Base-by-base conservation (phyloP, 2,888 invertebrate genomes). In the Aproaerema taeniolella region DNA sequence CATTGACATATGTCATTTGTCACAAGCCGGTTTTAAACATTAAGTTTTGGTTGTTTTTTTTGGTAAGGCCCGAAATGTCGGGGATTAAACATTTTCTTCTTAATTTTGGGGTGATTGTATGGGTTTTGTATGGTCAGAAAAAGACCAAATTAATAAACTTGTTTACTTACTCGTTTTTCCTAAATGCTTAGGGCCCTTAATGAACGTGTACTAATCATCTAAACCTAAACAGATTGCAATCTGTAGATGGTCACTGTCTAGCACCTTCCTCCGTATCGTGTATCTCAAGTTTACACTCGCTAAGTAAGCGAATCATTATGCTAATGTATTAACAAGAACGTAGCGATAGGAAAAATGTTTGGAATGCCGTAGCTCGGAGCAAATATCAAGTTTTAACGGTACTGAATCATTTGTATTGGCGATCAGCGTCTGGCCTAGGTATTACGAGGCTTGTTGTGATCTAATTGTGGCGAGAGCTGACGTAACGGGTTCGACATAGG, bases 381-480 rank as follows among this genome's bases (percentile, higher is more conserved):
- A 73, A 73, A 75, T 71, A 76, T 66, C 67, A 47, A 63, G 66
- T 72, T 68, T 72, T 79, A 83, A 82, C 81, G 79, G 82, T 73
- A 74, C 66, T 71, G 65, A 74, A 75, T 74, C 70, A 72, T 74
- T 67, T 69, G 57, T 62, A 63, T 67, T 57, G 62, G 51, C 64
- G 60, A 72, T 68, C 70, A 67, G 66, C 65, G 72, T 72, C 75
- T 76, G 62, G 72, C 71, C 72, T 78, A 78, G 69, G 68, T 64
- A 72, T 65, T 67, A n/a, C n/a, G 67, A 70, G 53, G 65, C 71
- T 74, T 61, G 67, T 64, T 74, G 73, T 79, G 81, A 75, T 82
- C 81, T 85, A 82, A 83, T 82, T 81, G 82, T 70, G 79, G 79
- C 73, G 60, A 71, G 71, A 58, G 62, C 72, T 82, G 81, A 81